A percentile compares a stretch with the other conserved stretches of the same genome.
These are phyloP conservation scores for Saxidomus purpurata DNA, from an alignment of 1,140 invertebrate species.

Conservation along the genomic window DNA sequence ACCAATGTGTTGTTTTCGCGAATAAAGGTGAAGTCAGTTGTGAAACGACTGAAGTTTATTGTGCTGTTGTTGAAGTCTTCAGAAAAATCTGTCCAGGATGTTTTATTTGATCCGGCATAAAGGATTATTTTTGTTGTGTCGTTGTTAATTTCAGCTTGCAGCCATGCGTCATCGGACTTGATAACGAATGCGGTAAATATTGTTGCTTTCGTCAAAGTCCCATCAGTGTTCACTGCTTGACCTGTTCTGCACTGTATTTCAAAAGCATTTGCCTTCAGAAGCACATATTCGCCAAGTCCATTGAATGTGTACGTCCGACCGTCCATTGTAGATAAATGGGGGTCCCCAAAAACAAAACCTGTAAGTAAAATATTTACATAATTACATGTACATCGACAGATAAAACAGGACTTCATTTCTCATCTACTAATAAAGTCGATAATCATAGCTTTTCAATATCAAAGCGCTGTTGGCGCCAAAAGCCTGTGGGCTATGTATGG, in stretches of 20 bases:
- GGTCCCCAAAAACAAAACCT: no score
- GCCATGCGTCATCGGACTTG: background rate
- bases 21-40: background rate
- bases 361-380: no score
- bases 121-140: background rate
- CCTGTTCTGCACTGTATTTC: slow-evolving; percentile 70
- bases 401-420: no score
- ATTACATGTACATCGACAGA: no score
- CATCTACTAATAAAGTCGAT: no score
- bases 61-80: background rate
- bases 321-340: no score
- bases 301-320: no score
- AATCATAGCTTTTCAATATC: no score
- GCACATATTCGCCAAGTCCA: background rate
- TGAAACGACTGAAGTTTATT: background rate
- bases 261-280: background rate
- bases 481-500: no score
- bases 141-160: background rate
- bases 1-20: background rate
- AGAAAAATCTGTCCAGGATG: background rate
- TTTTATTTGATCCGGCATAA: background rate
- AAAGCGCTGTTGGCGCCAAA: no score
- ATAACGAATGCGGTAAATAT: slow-evolving; percentile 5
- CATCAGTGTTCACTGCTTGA: slow-evolving; percentile 67
- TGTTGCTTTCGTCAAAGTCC: slow-evolving; percentile 46